Evolutionary conservation across 92 coral and sea anemone species (phyloP).

Genomic region (Epizoanthus fatuus): DNA sequence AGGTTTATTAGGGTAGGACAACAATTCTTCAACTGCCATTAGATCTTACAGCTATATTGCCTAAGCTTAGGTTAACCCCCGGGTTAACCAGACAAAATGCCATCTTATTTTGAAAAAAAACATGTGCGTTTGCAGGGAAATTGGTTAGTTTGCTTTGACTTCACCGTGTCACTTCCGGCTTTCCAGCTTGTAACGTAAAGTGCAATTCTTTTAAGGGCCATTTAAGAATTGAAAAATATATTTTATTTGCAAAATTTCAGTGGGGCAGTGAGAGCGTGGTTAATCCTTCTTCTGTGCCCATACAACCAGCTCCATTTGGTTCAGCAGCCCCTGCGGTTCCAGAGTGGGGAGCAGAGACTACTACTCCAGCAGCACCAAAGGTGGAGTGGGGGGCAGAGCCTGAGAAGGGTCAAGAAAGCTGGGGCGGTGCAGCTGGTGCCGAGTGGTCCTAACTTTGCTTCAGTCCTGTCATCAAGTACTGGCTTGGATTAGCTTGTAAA

Average conservation of each 20-base stretch:
- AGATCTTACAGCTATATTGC: too few species aligned
- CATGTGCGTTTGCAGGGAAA: too few species aligned
- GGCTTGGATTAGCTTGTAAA: slow-evolving; percentile 2
- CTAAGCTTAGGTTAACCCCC: too few species aligned
- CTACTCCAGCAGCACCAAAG: slow-evolving; percentile 40
- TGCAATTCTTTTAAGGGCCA: too few species aligned
- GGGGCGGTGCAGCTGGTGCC: slow-evolving; percentile 48
- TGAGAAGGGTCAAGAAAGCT: slow-evolving; percentile 18
- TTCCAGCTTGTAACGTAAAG: too few species aligned
- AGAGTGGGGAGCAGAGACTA: slow-evolving; percentile 93
- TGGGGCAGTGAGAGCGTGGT: slow-evolving; percentile 56
- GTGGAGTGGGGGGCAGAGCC: slow-evolving; percentile 67
- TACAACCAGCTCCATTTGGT: slow-evolving; percentile 36
- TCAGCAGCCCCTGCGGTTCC: slow-evolving; percentile 53
- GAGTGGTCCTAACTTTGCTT: slow-evolving; percentile 18
- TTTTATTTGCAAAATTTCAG: slow-evolving; percentile 36
- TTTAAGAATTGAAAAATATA: too few species aligned
- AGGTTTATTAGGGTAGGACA: too few species aligned
- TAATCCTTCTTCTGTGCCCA: slow-evolving; percentile 15
- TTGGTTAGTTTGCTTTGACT: too few species aligned
- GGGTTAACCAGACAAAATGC: too few species aligned
- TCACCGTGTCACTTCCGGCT: too few species aligned
- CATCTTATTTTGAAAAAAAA: too few species aligned
- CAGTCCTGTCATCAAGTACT: not conserved
- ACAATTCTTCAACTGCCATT: too few species aligned